Conservation (phyloP, 1,140 invertebrate genomes). For the Armadillidium nasatum region DNA sequence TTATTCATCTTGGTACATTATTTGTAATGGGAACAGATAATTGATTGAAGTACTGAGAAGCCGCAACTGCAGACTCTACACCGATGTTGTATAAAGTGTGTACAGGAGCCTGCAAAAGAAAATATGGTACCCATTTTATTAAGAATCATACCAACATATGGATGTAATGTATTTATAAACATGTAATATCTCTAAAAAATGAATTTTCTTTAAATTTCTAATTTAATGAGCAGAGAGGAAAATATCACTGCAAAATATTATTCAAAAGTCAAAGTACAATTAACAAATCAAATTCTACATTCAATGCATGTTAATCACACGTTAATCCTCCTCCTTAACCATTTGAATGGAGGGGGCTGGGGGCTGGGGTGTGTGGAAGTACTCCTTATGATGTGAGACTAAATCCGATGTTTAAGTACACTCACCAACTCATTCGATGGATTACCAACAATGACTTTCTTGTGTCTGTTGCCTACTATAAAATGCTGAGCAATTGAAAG, state of each 20-base stretch:
- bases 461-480: conserved; percentile 46
- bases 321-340: too few species aligned
- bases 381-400: too few species aligned
- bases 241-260: too few species aligned
- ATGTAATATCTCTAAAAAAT: conserved; percentile 24
- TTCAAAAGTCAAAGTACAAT: too few species aligned
- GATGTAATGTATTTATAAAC: conserved; percentile 21
- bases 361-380: too few species aligned
- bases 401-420: conserved; percentile 31
- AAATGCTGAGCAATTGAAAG: conserved; percentile 87
- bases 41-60: conserved; percentile 52
- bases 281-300: too few species aligned
- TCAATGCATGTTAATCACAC: too few species aligned
- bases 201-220: neutral
- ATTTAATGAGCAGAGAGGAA: too few species aligned
- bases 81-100: conserved; percentile 66
- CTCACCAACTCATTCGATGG: conserved; percentile 61
- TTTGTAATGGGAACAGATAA: conserved; percentile 26
- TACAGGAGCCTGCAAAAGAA: conserved; percentile 50
- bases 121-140: conserved; percentile 27
- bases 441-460: conserved; percentile 57
- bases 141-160: conserved; percentile 21
- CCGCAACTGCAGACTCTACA: conserved; percentile 53
- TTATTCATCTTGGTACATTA: neutral
- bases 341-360: too few species aligned